A percentile compares a stretch with the other conserved stretches of the same genome.
Conservation (phyloP, 2,113 vertebrate genomes). For the Lophotis ruficrista region DNA sequence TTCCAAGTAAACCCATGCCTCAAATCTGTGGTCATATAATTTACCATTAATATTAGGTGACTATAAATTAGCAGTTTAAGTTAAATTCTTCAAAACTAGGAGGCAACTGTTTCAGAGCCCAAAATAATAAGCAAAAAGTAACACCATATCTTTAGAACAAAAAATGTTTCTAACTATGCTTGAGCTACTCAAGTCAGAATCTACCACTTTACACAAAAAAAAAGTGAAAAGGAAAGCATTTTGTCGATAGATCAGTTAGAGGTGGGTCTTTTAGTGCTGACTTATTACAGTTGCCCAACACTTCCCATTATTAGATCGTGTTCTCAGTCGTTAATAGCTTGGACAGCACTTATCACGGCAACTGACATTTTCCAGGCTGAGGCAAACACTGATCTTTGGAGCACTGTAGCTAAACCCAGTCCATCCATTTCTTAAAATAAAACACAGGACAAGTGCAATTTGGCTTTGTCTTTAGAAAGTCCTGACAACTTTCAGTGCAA, state of each 20-base stretch:
- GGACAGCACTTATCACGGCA: neutral
- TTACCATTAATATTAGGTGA: neutral
- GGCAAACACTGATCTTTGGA: neutral
- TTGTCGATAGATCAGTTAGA: neutral
- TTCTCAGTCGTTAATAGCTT: neutral
- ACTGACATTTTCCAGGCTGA: neutral
- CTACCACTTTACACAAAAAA: neutral
- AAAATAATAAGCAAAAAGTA: neutral
- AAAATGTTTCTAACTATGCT: neutral
- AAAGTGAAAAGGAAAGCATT: neutral
- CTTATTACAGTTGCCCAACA: neutral
- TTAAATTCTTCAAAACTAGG: neutral
- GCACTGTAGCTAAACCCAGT: neutral
- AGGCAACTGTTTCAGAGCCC: neutral
- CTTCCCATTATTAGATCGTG: neutral
- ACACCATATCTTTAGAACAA: neutral
- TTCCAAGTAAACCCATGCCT: neutral
- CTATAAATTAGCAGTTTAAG: neutral
- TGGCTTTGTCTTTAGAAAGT: neutral
- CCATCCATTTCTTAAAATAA: neutral
- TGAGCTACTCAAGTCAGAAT: neutral
- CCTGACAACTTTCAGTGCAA: neutral
- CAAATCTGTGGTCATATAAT: neutral
- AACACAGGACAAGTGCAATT: neutral
- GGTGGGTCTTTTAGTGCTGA: rapidly evolving